A percentile compares a stretch with the other conserved stretches of the same genome.
phyloP scores from a whole-genome alignment of 1,140 invertebrate species.

The Drosophila sulfurigaster region DNA sequence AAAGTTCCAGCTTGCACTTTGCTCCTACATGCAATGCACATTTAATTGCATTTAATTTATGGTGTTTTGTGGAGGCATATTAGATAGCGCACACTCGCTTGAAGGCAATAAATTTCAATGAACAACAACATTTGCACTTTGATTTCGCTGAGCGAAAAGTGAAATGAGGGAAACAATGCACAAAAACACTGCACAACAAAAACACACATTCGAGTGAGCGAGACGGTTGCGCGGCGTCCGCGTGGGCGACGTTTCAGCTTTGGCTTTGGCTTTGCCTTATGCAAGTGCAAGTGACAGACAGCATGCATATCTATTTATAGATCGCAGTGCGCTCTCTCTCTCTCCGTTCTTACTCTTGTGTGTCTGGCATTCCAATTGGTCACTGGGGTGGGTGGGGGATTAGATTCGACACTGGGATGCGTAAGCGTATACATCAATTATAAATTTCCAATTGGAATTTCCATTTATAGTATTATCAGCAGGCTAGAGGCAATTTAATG shows the following conservation, averaged over 20 bases:
- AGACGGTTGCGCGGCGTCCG: neutral
- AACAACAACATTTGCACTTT: constrained; percentile 70
- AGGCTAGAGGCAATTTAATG: constrained; percentile 34
- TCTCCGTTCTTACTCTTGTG: neutral
- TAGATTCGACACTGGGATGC: neutral
- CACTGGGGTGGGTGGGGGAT: neutral
- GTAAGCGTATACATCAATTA: neutral
- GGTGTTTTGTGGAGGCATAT: neutral
- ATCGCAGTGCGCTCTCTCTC: neutral
- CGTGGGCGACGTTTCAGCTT: constrained; percentile 2
- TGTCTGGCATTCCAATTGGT: neutral
- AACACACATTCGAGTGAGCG: neutral
- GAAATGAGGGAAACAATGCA: constrained; percentile 55
- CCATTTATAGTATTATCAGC: constrained; percentile 31
- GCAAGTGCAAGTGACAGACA: constrained; percentile 9
- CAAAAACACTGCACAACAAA: constrained; percentile 11
- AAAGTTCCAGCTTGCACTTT: constrained; percentile 55
- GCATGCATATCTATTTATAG: constrained; percentile 10
- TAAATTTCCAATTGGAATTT: neutral
- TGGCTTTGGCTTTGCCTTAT: neutral
- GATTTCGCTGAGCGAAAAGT: constrained; percentile 57
- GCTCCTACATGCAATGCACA: constrained; percentile 47
- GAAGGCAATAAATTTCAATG: constrained; percentile 73
- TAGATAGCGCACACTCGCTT: constrained; percentile 21
- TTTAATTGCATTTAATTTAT: constrained; percentile 75